Base-by-base conservation (phyloP, 2,888 invertebrate genomes). In the Hyalella azteca region DNA sequence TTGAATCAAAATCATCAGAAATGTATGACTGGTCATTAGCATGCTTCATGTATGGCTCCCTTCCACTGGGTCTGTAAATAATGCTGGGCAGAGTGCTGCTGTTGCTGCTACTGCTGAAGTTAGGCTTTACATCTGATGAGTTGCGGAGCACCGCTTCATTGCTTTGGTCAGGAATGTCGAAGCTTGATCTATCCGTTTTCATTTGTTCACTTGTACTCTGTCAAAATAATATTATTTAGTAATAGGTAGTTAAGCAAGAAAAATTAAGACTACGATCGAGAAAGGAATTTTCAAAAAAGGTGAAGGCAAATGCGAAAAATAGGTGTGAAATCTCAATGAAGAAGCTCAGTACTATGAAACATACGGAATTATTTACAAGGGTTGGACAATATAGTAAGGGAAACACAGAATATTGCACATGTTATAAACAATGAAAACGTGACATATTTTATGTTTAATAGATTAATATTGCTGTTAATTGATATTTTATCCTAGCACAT, bases 51-150 rank as follows among this genome's bases (percentile, higher is more conserved):
- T 5, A 66, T 66, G 66, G 66, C 39, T 39, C 36, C 15, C 36
- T 19, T 13, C 11, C 66, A 66, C 36, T 19, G 19, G 22, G 39
- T 19, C 36, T 32, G 66, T 29, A 19, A 9, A 66, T 29, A 5
- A 66, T 36, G n/a, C 66, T 66, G n/a, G 66, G 66, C 66, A 66
- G 66, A 15, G 66, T 66, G 66, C 39, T 66, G 66, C 66, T 66
- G 66, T 66, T 66, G n/a, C 66, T 66, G 36, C 66, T 66, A 36
- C 36, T 66, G 66, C 66, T 66, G 5, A 39, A 15, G 7, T 7
- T 5, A 13, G 36, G 66, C 66, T 66, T 66, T 39, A 66, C 66
- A 36, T 66, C 66, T 5, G 66, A 66, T 32, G 7, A 36, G 39
- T 36, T 66, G 66, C 29, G 66, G 5, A 66, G 29, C 4, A 36